Conservation (phyloP, 2,113 vertebrate species). For the Brachyhypopomus occidentalis region DNA sequence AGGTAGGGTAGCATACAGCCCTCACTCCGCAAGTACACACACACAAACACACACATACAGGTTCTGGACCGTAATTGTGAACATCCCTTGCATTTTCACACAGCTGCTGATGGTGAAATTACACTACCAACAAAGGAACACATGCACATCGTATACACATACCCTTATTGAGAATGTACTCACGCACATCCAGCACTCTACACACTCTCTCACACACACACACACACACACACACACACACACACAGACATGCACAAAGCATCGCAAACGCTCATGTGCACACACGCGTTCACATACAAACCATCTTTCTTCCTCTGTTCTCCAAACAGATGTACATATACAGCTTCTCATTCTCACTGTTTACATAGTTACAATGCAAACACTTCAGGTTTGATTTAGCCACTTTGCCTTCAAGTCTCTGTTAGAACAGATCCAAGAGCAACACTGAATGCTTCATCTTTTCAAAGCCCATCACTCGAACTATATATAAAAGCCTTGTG, state of each 20-base stretch:
- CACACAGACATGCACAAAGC: conserved; percentile 17
- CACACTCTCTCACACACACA: conserved; percentile 27
- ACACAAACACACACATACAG: too few species aligned
- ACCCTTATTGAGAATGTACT: not conserved
- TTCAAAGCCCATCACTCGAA: conserved; percentile 31
- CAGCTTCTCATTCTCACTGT: conserved; percentile 48
- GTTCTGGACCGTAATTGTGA: not conserved
- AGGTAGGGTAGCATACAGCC: not conserved
- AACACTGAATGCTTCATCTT: conserved; percentile 44
- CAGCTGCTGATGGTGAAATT: conserved; percentile 49
- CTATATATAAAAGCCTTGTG: not conserved
- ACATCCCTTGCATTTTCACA: too few species aligned
- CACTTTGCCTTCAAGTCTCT: conserved; percentile 36
- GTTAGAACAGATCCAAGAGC: conserved; percentile 40
- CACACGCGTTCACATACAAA: conserved; percentile 13
- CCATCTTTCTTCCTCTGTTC: conserved; percentile 13
- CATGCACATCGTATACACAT: not conserved
- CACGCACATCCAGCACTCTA: conserved; percentile 6
- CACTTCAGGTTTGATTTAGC: conserved; percentile 54
- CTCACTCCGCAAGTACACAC: not conserved
- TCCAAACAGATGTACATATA: conserved; percentile 43
- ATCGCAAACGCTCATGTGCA: not conserved
- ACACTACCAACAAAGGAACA: conserved; percentile 66
- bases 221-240: conserved; percentile 35
- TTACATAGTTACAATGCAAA: conserved; percentile 58